Conservation (phyloP, 2,797 vertebrate species). For the Sitta carolinensis region DNA sequence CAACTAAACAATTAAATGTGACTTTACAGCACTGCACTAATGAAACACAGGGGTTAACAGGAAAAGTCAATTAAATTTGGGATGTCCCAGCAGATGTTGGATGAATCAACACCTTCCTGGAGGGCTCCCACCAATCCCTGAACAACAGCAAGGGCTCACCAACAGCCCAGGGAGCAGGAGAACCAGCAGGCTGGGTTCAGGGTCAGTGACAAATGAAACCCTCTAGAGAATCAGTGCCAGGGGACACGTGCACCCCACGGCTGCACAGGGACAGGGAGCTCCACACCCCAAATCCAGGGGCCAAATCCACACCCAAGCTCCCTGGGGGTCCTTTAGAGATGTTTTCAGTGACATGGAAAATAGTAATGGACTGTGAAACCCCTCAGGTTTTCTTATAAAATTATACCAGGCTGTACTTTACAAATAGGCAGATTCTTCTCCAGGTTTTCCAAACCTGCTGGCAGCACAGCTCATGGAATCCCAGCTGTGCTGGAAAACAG, state of each 20-base stretch:
- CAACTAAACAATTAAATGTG: background rate
- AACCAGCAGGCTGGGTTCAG: background rate
- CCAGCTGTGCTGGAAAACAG: rapidly evolving
- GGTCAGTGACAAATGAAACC: background rate
- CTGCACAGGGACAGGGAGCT: background rate
- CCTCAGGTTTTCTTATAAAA: background rate
- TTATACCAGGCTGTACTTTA: background rate
- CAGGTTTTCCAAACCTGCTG: background rate
- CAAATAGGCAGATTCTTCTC: background rate
- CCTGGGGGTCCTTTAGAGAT: background rate
- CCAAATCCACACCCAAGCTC: background rate
- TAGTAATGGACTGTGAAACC: background rate
- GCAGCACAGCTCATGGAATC: background rate
- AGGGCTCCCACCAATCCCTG: background rate
- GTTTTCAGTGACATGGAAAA: background rate
- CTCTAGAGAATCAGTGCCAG: background rate
- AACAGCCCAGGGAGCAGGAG: background rate
- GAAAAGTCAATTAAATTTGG: background rate
- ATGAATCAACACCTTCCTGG: background rate
- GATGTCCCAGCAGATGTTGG: background rate
- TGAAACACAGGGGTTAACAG: background rate
- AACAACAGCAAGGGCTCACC: background rate
- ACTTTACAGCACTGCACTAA: background rate
- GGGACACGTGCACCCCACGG: rapidly evolving
- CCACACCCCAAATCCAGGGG: background rate